Base-by-base conservation (phyloP, 2,888 invertebrate species). In the Ormyrus thymus region DNA sequence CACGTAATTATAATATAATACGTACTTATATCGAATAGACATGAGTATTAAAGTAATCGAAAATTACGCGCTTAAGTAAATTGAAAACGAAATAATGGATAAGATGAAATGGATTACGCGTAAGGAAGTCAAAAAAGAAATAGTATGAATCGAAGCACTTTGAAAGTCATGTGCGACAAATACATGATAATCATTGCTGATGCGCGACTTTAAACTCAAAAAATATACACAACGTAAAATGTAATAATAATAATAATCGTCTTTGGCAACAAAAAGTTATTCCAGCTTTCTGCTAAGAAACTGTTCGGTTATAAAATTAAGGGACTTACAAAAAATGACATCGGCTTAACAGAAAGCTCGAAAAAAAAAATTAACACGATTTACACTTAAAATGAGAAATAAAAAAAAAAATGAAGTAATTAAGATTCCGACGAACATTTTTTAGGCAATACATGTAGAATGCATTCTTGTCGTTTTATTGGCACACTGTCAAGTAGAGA, bases 401-500 rank as follows among this genome's bases (percentile, higher is more conserved):
- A 45, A 66, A 58, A 51, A 77, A 69, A 29, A 59, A 76, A 69
- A 65, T 13, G 45, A 74, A 71, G 43, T 10, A 29, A 76, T 68
- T 68, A 72, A 76, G 15, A 56, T 59, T 50, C 73, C 62, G 69
- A 79, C 58, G 13, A 72, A 61, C 48, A 62, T 71, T 59, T 71
- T 29, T 77, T 78, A 75, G 75, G 59, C 75, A 45, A 66, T 71
- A 70, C 59, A 45, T 78, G 51, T 56, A 74, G 62, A 78, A 74
- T 71, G 55, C 53, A 29, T 65, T 72, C 48, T 55, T 68, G 64
- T 61, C 68, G 29, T 71, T 71, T 87, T 85, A 84, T 89, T 89
- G 89, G 89, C 89, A 89, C 89, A 87, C 88, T 88, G 87, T 88
- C 86, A 85, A 84, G 85, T 87, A 84, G 84, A 84, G 85, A 77